These are phyloP conservation scores for Nothoprocta perdicaria DNA, from an alignment of 2,113 vertebrate genomes.

Conservation along the genomic window DNA sequence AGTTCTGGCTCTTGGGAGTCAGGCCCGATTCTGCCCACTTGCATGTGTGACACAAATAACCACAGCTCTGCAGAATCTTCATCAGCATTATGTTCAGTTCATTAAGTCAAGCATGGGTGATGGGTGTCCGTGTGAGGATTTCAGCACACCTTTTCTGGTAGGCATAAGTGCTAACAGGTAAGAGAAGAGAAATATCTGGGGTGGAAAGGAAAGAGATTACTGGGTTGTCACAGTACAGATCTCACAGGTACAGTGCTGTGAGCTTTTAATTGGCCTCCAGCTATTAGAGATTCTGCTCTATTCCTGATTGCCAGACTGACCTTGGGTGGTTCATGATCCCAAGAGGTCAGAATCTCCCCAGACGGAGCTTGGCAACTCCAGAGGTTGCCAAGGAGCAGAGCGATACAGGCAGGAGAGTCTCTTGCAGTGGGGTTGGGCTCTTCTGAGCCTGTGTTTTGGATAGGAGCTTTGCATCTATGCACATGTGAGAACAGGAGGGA, in stretches of 20 bases:
- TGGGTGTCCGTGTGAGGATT: not conserved
- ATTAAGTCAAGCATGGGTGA: not conserved
- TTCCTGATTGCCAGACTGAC: too few relatives aligned
- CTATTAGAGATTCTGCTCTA: not conserved
- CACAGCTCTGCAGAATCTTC: not conserved
- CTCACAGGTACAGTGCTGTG: not conserved
- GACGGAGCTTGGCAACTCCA: not conserved
- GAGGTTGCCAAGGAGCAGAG: constrained; percentile 4
- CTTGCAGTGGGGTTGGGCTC: not conserved
- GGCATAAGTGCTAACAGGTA: not conserved
- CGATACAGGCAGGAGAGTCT: not conserved
- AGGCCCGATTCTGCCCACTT: not conserved
- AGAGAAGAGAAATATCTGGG: not conserved
- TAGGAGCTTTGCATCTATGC: not conserved
- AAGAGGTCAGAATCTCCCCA: not conserved
- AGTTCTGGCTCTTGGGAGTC: not conserved
- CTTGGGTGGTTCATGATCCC: too few relatives aligned
- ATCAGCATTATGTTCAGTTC: not conserved
- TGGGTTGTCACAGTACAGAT: not conserved
- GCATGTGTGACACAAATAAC: not conserved
- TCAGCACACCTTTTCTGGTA: not conserved
- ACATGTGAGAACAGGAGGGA: not conserved
- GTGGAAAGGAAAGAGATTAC: not conserved
- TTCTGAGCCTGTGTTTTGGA: not conserved
- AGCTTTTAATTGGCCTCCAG: not conserved